Conservation (phyloP, 2,888 invertebrate genomes). For the Aporophyla lueneburgensis region DNA sequence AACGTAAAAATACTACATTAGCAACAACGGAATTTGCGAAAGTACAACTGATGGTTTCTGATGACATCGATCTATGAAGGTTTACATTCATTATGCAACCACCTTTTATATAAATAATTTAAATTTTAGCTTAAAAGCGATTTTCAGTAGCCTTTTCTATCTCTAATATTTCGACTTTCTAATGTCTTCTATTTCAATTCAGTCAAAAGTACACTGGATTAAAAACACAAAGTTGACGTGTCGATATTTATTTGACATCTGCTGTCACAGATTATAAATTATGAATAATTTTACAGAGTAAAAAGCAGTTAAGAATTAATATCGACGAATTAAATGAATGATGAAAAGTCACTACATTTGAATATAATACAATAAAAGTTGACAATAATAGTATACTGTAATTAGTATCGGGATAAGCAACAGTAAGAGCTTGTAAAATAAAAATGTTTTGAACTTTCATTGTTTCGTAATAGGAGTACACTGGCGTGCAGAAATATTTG, state of each 20-base stretch:
- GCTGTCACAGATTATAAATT: constrained; percentile 41
- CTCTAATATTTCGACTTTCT: not conserved
- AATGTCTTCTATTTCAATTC: not conserved
- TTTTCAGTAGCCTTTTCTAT: not conserved
- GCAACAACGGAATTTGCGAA: not conserved
- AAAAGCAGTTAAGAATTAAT: constrained; percentile 51
- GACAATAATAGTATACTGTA: constrained; percentile 62
- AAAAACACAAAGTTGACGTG: constrained; percentile 64
- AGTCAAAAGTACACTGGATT: constrained; percentile 46
- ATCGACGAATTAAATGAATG: constrained; percentile 51
- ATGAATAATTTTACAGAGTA: constrained; percentile 18
- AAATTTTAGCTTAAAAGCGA: not conserved
- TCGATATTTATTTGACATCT: constrained; percentile 64
- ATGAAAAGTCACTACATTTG: constrained; percentile 70
- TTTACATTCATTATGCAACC: not conserved
- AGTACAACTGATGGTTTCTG: not conserved
- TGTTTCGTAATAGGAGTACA: constrained; percentile 57
- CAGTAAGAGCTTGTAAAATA: constrained; percentile 29
- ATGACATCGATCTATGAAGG: not conserved
- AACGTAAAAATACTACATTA: constrained; percentile 1
- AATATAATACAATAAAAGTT: constrained; percentile 37
- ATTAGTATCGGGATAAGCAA: constrained; percentile 25
- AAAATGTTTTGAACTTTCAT: constrained; percentile 71
- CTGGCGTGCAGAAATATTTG: constrained; percentile 52
- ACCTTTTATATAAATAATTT: not conserved